Evolutionary conservation across 1,140 invertebrate genomes (phyloP), one percentile per base, ranked within the genome.

Genomic region (Scylla paramamosain): DNA sequence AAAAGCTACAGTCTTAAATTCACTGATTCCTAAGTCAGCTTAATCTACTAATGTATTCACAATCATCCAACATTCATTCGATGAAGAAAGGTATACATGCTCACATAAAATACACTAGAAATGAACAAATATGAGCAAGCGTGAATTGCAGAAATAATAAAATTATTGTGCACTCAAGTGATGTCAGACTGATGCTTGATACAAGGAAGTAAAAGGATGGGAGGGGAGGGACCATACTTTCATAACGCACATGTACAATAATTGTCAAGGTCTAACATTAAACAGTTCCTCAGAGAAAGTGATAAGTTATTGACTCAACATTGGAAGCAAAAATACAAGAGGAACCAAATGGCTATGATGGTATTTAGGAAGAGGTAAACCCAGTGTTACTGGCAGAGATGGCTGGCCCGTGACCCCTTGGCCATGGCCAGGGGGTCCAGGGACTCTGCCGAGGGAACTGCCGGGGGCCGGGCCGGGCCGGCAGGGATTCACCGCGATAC

Each of bases 401-500:
- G 95, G 91, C 87, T 93, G 95, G 92, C 77, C 91, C 94, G 29
- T 92, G 91, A 92, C 94, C 94, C 94, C 91, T 92, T 92, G 94
- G 91, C 94, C 84, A 29, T 83, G 95, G 87, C 91, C 88, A 91
- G 87, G 95, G 95, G 94, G 96, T 89, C 92, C 92, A 82, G 94
- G 92, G 94, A 46, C 90, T 77, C 91, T 86, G 92, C 94, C 94
- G 91, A 91, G 93, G 96, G 95, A 92, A 94, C 93, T 94, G 95
- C 92, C 92, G 93, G 84, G 88, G 92, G 94, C 92, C 96, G 93
- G 95, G 95, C 95, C 89, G 88, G 89, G 96, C 92, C 96, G 93
- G 93, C 77, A 91, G 94, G 93, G 96, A 97, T 97, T 97, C 96
- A 95, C 93, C 96, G 94, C 96, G 96, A 96, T 98, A 99, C 98